Evolutionary conservation across 1,140 invertebrate species (phyloP), one percentile per base, ranked within the genome.

Genomic region (Drosophila equinoxialis): DNA sequence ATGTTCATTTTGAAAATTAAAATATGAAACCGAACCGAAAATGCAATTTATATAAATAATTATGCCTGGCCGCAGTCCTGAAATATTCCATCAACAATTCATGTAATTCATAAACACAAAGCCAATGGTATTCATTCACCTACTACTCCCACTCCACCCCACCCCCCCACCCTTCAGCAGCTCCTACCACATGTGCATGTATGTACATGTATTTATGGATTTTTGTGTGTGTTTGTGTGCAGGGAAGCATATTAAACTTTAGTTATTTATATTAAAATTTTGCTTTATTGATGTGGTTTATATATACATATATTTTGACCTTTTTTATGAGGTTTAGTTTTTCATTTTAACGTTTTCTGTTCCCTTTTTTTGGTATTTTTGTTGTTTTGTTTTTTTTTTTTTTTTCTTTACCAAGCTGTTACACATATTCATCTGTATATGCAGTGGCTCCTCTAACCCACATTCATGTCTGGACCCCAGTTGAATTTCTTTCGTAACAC

Each of bases 251-350:
- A 84, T 87, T 73, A 84, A 89, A 89, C 77, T 89, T 84, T 89
- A 81, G 84, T 87, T 87, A 89, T 87, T 87, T 87, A 87, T 87
- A 87, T 87, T 87, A 87, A 87, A 87, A 87, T 87, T 80, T 73
- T 87, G 84, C 84, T 89, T 84, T 89, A 87, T 87, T 87, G 80
- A 89, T 87, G 84, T 87, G 84, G 84, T 78, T 77, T 77, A 70
- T 77, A 73, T 55, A 65, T 30, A 30, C 5, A 30, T 78, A 57
- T 51, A 65, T 66, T 59, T 42, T 69, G 48, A 54, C 58, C 45
- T 39, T 65, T 73, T 87, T 83, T 83, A 74, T 79, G 73, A 77
- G 75, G 75, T 74, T 86, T 83, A 74, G 83, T 82, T 69, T 65
- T 57, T 33, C 35, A 57, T 64, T 42, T 35, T 13, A 51, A 51